Conservation (phyloP, 1,140 invertebrate species). For the Paralvinella palmiformis region DNA sequence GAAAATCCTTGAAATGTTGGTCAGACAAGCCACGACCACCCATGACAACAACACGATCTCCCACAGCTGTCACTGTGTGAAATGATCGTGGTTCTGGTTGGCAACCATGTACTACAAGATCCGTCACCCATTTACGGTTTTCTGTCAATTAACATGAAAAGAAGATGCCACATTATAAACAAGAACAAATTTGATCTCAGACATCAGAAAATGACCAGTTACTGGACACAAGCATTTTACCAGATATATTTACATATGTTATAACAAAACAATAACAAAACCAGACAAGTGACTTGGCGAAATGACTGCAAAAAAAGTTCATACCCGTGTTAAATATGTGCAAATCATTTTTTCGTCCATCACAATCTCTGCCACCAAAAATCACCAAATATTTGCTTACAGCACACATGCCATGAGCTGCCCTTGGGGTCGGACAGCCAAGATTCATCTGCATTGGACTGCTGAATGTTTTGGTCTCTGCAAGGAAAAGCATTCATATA, state of each 20-base stretch:
- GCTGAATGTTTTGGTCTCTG: slow-evolving; percentile 37
- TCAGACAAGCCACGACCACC: slow-evolving; percentile 38
- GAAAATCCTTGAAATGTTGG: slow-evolving; percentile 38
- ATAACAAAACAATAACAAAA: neutral
- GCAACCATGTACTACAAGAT: slow-evolving; percentile 27
- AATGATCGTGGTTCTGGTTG: slow-evolving; percentile 41
- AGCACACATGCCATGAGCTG: slow-evolving; percentile 43
- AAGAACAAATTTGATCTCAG: neutral
- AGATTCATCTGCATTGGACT: slow-evolving; percentile 46
- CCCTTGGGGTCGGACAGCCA: slow-evolving; percentile 39
- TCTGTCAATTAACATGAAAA: slow-evolving; percentile 24
- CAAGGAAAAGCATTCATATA: slow-evolving; percentile 10
- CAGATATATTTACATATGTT: neutral
- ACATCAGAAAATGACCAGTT: neutral
- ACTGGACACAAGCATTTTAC: neutral
- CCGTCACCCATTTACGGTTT: slow-evolving; percentile 38
- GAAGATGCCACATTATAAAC: neutral
- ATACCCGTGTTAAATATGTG: slow-evolving; percentile 45
- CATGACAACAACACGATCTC: slow-evolving; percentile 33
- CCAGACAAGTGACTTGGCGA: neutral
- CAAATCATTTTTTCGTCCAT: slow-evolving; percentile 43
- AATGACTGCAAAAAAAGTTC: neutral
- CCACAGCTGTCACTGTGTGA: slow-evolving; percentile 35
- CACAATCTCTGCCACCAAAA: slow-evolving; percentile 44
- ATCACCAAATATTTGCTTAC: slow-evolving; percentile 35